Conservation (phyloP, 2,113 vertebrate species). For the Nothocercus julius region DNA sequence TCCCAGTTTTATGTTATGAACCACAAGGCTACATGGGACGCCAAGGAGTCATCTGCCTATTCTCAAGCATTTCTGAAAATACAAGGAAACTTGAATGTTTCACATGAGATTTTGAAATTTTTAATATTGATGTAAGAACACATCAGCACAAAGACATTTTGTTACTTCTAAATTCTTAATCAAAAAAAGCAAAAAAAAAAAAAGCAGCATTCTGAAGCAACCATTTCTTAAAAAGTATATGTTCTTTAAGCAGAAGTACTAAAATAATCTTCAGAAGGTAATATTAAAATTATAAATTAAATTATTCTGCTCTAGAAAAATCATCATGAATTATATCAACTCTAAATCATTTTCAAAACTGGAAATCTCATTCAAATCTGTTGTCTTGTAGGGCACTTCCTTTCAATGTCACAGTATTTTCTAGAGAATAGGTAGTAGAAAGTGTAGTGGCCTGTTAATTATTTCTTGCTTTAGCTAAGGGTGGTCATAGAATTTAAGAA, state of each 20-base stretch:
- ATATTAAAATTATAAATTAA: conserved; percentile 28
- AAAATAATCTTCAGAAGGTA: conserved; percentile 32
- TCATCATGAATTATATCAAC: conserved; percentile 2
- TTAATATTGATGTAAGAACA: not conserved
- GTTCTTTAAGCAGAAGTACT: conserved; percentile 10
- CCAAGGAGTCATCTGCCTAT: not conserved
- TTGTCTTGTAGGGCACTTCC: not conserved
- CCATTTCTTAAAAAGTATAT: not conserved
- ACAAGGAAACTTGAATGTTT: not conserved
- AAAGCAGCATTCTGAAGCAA: not conserved
- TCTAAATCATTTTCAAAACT: conserved; percentile 27
- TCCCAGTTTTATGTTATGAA: not conserved
- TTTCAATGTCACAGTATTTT: conserved; percentile 26
- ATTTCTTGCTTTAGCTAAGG: not conserved
- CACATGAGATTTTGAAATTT: not conserved
- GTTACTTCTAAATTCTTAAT: not conserved
- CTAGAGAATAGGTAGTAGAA: not conserved
- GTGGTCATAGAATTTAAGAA: not conserved
- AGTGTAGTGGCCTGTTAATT: not conserved
- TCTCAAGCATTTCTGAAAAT: not conserved
- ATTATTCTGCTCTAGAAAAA: conserved; percentile 4
- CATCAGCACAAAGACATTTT: not conserved
- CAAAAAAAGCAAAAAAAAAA: not conserved
- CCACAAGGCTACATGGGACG: not conserved
- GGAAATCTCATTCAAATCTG: not conserved